phyloP scores from a whole-genome alignment of 2,113 vertebrate species.

The Myocastor coypus region DNA sequence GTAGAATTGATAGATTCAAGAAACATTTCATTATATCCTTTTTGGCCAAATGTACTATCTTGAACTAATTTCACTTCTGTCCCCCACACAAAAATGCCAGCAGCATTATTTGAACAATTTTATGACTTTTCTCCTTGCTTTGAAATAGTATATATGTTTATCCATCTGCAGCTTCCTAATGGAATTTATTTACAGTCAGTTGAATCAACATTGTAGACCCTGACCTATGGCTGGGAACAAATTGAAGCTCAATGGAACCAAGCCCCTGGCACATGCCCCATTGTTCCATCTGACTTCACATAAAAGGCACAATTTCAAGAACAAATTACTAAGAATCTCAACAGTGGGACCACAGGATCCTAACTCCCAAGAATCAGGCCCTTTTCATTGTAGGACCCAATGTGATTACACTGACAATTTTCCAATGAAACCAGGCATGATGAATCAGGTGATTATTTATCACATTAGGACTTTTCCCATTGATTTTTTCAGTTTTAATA shows the following conservation, averaged over 20 bases:
- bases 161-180: not conserved
- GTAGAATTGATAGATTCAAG: not conserved
- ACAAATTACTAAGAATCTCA: conserved; percentile 28
- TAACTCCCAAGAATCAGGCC: not conserved
- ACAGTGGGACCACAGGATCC: not conserved
- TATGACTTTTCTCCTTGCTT: not conserved
- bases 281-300: not conserved
- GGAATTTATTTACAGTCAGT: not conserved
- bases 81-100: not conserved
- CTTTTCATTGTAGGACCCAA: not conserved
- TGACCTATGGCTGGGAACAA: not conserved
- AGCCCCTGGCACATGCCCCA: not conserved
- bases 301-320: conserved; percentile 3
- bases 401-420: not conserved
- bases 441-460: not conserved
- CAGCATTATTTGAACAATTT: not conserved
- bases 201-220: not conserved
- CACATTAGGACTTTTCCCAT: not conserved
- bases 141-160: not conserved
- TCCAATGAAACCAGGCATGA: not conserved
- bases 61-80: conserved; percentile 38
- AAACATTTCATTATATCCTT: conserved; percentile 10
- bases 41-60: not conserved
- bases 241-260: not conserved
- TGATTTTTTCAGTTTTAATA: conserved; percentile 23